These are phyloP conservation scores for Punctoribates punctum DNA, from an alignment of 2,888 invertebrate genomes.

Conservation along the genomic window DNA sequence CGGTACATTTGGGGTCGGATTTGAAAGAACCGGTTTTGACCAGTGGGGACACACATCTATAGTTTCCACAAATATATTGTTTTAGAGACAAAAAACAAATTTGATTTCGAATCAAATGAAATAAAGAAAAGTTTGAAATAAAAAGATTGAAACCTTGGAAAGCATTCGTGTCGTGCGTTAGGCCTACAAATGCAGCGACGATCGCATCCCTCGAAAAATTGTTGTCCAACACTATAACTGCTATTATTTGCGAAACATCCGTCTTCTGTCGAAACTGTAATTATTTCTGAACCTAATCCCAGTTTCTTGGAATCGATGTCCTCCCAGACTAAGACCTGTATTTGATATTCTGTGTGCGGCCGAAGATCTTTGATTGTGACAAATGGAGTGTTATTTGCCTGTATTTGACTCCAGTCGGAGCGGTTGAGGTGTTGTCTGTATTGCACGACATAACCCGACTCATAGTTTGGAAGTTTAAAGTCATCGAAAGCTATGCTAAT, in stretches of 20 bases:
- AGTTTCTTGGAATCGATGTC: constrained; percentile 47
- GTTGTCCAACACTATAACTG: constrained; percentile 60
- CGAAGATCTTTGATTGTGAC: constrained; percentile 48
- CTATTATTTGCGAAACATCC: constrained; percentile 50
- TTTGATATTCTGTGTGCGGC: constrained; percentile 49
- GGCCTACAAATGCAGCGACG: constrained; percentile 68
- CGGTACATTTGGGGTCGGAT: constrained; percentile 17
- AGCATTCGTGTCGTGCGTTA: constrained; percentile 65
- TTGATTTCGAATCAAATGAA: too few species aligned
- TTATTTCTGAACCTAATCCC: constrained; percentile 50
- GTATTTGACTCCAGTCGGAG: constrained; percentile 38
- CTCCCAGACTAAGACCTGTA: constrained; percentile 50
- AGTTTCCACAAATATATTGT: neutral
- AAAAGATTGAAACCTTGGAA: constrained; percentile 54
- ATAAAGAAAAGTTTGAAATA: too few species aligned
- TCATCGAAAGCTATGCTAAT: constrained; percentile 52
- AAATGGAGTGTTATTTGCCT: constrained; percentile 49
- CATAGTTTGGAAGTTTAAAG: constrained; percentile 50
- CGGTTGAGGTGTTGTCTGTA: constrained; percentile 45
- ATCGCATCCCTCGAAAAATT: constrained; percentile 69
- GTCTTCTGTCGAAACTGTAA: constrained; percentile 50
- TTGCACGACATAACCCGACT: constrained; percentile 50
- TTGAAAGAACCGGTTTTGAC: constrained; percentile 62
- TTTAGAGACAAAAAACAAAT: neutral
- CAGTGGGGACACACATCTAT: constrained; percentile 66